Conservation (phyloP, 2,113 vertebrate genomes). For the Gadus chalcogrammus region DNA sequence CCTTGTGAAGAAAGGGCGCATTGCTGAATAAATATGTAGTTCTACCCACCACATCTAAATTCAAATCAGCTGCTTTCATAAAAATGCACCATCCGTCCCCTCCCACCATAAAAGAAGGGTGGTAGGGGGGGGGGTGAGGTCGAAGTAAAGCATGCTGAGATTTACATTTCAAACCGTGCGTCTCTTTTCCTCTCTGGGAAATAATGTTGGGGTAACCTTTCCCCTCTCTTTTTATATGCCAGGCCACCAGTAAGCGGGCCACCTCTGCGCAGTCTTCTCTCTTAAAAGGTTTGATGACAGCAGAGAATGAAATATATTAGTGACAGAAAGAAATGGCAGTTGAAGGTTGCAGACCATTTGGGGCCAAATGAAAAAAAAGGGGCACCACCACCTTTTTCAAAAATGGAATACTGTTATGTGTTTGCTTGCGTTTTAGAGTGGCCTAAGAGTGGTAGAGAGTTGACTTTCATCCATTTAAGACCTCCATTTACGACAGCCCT, state of each 20-base stretch:
- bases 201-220: conserved; percentile 51
- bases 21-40: conserved; percentile 33
- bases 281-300: too few relatives aligned
- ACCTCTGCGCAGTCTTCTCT: too few relatives aligned
- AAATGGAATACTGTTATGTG: too few relatives aligned
- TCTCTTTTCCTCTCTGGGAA: conserved; percentile 42
- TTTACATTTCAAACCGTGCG: conserved; percentile 60
- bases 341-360: too few relatives aligned
- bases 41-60: conserved; percentile 47
- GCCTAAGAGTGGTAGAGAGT: too few relatives aligned
- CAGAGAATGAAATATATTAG: too few relatives aligned
- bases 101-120: conserved; percentile 29
- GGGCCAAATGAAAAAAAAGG: too few relatives aligned
- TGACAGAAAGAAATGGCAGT: too few relatives aligned
- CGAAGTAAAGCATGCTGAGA: conserved; percentile 45
- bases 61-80: conserved; percentile 62
- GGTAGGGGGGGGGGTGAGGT: not conserved
- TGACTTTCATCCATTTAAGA: too few relatives aligned
- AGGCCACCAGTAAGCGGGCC: not conserved
- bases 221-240: conserved; percentile 25
- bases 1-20: conserved; percentile 27
- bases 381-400: too few relatives aligned
- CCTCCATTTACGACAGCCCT: too few relatives aligned
- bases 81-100: conserved; percentile 36
- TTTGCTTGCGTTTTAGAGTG: too few relatives aligned